These are phyloP conservation scores for Tholera decimalis DNA, from an alignment of 2,888 invertebrate genomes.

Conservation along the genomic window DNA sequence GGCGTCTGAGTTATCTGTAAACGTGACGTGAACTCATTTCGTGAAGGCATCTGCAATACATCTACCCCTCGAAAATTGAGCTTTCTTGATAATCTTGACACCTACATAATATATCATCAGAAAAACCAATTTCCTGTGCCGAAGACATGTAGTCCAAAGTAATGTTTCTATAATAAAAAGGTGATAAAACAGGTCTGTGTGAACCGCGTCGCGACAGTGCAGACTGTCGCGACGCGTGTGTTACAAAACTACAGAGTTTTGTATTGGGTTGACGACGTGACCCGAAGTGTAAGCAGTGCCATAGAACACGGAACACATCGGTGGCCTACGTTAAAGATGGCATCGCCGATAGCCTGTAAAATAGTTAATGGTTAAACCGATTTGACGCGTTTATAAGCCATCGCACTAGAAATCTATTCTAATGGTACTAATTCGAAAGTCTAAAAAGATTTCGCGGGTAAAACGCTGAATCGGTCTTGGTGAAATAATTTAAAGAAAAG, in stretches of 20 bases:
- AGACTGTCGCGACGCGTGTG: too few species aligned
- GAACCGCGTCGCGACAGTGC: slow-evolving; percentile 23
- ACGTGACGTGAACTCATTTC: not conserved
- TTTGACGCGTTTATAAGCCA: too few species aligned
- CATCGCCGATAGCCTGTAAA: not conserved
- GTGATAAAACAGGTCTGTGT: slow-evolving; percentile 24
- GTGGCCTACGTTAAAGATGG: not conserved
- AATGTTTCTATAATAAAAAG: slow-evolving; percentile 29
- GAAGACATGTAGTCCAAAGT: slow-evolving; percentile 2
- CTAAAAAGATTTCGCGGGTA: too few species aligned
- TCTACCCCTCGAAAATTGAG: not conserved
- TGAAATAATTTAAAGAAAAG: too few species aligned
- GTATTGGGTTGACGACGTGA: slow-evolving; percentile 41
- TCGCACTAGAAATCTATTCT: too few species aligned
- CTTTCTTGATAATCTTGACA: not conserved
- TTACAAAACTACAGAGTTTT: too few species aligned
- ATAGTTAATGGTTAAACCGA: too few species aligned
- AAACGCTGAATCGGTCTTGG: too few species aligned
- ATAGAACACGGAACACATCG: not conserved
- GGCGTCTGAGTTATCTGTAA: not conserved
- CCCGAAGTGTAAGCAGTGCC: slow-evolving; percentile 27
- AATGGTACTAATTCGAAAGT: too few species aligned
- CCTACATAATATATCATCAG: not conserved
- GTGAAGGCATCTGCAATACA: not conserved
- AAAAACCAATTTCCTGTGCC: not conserved